Conservation (phyloP, 1,140 invertebrate species). For the Drosophila funebris region DNA sequence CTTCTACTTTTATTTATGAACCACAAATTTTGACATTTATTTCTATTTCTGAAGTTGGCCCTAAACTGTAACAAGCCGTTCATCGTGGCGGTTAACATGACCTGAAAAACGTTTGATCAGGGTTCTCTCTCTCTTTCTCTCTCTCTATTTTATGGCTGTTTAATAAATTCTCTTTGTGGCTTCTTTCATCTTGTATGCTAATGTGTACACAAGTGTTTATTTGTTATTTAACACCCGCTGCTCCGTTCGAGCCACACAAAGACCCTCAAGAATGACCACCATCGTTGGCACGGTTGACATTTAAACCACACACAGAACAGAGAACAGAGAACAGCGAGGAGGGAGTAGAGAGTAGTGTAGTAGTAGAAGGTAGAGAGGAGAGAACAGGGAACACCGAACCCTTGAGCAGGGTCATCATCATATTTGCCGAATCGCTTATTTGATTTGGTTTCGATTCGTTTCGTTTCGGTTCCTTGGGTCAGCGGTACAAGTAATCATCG, state of each 20-base stretch:
- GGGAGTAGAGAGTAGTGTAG: not conserved
- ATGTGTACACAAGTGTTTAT: constrained; percentile 81
- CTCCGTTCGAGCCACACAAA: constrained; percentile 14
- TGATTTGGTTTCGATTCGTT: constrained; percentile 13
- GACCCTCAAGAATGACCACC: constrained; percentile 57
- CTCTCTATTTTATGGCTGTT: constrained; percentile 46
- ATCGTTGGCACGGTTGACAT: constrained; percentile 42
- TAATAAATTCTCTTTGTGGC: constrained; percentile 52
- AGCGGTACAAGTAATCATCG: not conserved
- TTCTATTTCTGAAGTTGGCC: constrained; percentile 18
- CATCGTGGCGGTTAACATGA: not conserved
- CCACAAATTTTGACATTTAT: constrained; percentile 73
- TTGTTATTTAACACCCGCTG: constrained; percentile 78
- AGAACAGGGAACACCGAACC: not conserved
- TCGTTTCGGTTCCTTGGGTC: not conserved
- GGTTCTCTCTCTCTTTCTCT: constrained; percentile 24
- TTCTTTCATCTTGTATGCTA: constrained; percentile 47
- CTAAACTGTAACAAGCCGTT: constrained; percentile 38
- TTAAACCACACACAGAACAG: constrained; percentile 33
- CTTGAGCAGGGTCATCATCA: constrained; percentile 6
- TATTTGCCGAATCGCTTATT: constrained; percentile 24
- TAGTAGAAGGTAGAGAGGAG: too few relatives aligned
- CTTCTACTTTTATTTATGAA: constrained; percentile 61
- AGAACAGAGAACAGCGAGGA: not conserved
- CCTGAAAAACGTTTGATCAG: constrained; percentile 38